Base-by-base conservation (phyloP, 2,797 vertebrate genomes). In the Iguana delicatissima region DNA sequence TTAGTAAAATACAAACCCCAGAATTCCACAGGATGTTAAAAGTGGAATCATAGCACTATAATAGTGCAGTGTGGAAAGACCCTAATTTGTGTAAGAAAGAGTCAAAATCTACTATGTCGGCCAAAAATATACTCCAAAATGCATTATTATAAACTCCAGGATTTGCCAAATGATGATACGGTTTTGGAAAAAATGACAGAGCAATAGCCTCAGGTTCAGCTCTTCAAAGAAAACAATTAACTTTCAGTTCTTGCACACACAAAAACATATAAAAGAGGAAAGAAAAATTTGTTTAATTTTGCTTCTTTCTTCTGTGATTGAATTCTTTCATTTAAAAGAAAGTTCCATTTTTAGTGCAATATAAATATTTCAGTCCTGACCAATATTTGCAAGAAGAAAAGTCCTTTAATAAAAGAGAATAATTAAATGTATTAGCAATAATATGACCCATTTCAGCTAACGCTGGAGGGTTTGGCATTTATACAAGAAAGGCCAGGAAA, bases 371-470 rank as follows among this genome's bases (percentile, higher is more conserved):
- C 35, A 91, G 35, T 12, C 14, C 62, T 89, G 93, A 87, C 1
- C n/a, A 69, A 62, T 85, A 89, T 89, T 88, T 90, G 88, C 84
- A 92, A 92, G 35, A 85, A 26, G 80, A 90, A 93, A 93, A 18
- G 29, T 79, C 84, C 79, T 42, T 84, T 91, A 80, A 89, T 89
- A 94, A 92, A 94, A 93, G 35, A 1, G 59, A 92, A 90, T 91
- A 91, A 94, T 94, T 93, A 93, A 76, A 90, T 88, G 50, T 80
- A 84, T 77, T 64, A 50, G 69, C 84, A 84, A 87, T 93, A 95
- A 85, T 80, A 84, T 89, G 67, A 20, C 92, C 74, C 82, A 89
- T 86, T 85, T 92, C 93, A 91, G 74, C 76, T 89, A 84, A 81
- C 90, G 38, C n/a, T 91, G 76, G 80, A 84, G 79, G 32, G 52